phyloP scores from a whole-genome alignment of 2,797 vertebrate genomes.

The Acrossocheilus wenchowensis region DNA sequence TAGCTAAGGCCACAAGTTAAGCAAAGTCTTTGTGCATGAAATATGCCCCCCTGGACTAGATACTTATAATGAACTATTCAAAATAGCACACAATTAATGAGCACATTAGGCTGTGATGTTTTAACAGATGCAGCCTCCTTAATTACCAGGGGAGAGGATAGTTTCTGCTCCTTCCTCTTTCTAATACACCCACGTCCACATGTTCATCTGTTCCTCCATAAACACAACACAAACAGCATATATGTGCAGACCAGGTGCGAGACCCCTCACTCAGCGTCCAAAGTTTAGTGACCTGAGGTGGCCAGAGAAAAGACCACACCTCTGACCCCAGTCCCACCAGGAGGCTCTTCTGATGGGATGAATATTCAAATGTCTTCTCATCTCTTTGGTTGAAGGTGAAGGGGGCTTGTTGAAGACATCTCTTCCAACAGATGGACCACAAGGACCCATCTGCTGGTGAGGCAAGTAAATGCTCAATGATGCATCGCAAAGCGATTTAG shows the following conservation, averaged over 20 bases:
- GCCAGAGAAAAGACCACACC: constrained; percentile 50
- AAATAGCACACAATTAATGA: constrained; percentile 59
- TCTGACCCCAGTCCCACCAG: constrained; percentile 58
- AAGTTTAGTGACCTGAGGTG: constrained; percentile 54
- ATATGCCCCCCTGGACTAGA: constrained; percentile 40
- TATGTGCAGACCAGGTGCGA: constrained; percentile 38
- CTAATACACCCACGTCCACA: constrained; percentile 41
- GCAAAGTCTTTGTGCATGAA: constrained; percentile 36
- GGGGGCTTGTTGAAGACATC: constrained; percentile 91
- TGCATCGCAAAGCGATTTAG: constrained; percentile 91
- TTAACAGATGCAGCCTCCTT: constrained; percentile 59
- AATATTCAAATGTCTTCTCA: constrained; percentile 80
- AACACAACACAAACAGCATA: constrained; percentile 15
- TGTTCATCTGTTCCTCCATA: constrained; percentile 43
- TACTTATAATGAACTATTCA: constrained; percentile 56
- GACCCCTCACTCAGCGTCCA: constrained; percentile 51
- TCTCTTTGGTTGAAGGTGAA: constrained; percentile 89
- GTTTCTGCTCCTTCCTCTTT: constrained; percentile 48
- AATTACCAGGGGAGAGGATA: constrained; percentile 54
- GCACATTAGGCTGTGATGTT: constrained; percentile 55
- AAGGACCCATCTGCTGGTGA: constrained; percentile 91
- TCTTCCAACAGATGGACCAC: constrained; percentile 90
- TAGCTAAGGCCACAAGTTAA: constrained; percentile 29
- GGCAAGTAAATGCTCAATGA: constrained; percentile 91
- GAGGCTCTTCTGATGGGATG: constrained; percentile 75